Percentiles rank a stretch among this genome's conserved stretches.
Evolutionary conservation across 2,888 invertebrate genomes (phyloP).

Genomic region (Torymus texanus): DNA sequence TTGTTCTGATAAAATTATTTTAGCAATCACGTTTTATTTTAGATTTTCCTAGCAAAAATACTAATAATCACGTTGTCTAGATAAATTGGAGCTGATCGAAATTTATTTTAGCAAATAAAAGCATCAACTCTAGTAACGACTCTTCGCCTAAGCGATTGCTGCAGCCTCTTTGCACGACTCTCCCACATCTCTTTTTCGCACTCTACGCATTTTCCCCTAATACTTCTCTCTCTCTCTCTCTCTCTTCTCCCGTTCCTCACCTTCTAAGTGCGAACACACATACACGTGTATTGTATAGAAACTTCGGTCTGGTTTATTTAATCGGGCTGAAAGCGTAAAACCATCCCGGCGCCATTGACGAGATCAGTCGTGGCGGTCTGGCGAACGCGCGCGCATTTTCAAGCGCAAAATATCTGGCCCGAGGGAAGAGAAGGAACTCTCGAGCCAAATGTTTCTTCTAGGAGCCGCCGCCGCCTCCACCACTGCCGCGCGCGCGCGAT

Average conservation of each 20-base stretch:
- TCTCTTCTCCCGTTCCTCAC: not conserved
- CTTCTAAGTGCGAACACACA: not conserved
- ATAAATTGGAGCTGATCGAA: no score
- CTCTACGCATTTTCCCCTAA: no score
- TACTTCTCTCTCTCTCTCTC: no score
- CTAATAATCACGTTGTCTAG: no score
- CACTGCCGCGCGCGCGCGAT: conserved; percentile 70
- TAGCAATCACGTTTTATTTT: no score
- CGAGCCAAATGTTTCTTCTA: conserved; percentile 73
- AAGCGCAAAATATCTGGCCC: conserved; percentile 47
- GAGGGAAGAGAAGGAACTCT: conserved; percentile 58
- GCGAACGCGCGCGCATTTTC: conserved; percentile 3
- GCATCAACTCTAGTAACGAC: no score
- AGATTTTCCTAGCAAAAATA: no score
- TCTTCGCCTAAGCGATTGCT: no score
- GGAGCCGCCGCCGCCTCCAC: conserved; percentile 68
- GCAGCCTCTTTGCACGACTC: no score
- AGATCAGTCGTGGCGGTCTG: conserved; percentile 16
- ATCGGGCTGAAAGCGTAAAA: conserved; percentile 47
- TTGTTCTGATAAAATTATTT: no score
- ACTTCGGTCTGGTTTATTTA: conserved; percentile 48
- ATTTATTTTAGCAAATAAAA: no score
- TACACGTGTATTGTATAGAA: not conserved
- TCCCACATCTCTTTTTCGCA: no score
- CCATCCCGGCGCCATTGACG: conserved; percentile 46